These are phyloP conservation scores for Oreochromis niloticus DNA, from an alignment of 2,113 vertebrate genomes.

Conservation along the genomic window DNA sequence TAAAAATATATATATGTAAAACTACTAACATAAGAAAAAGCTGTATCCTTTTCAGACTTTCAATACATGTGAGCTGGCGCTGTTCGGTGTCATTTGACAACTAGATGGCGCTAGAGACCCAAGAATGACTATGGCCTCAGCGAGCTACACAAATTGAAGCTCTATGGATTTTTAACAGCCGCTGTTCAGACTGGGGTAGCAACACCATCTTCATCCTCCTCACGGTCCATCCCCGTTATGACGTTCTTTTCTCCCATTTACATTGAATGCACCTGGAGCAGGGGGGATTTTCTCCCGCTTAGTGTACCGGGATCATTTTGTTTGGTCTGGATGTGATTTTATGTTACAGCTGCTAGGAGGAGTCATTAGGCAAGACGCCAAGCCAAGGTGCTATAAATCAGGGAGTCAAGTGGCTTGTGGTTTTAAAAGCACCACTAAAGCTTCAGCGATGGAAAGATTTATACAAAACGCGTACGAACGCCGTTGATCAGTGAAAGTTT, in stretches of 20 bases:
- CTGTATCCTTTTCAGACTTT: not conserved
- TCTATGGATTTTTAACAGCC: not conserved
- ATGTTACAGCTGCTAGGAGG: not conserved
- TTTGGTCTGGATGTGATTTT: not conserved
- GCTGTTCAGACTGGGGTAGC: not conserved
- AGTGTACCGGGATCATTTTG: not conserved
- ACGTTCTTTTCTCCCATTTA: not conserved
- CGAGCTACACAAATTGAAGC: not conserved
- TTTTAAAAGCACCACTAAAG: not conserved
- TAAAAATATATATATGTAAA: not conserved
- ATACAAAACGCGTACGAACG: not conserved
- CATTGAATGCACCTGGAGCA: conserved; percentile 20
- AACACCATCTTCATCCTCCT: not conserved
- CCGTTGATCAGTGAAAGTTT: not conserved
- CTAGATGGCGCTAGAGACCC: conserved; percentile 15
- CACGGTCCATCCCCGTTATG: not conserved
- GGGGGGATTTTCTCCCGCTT: not conserved
- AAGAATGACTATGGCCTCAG: not conserved
- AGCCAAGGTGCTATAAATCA: conserved; percentile 1
- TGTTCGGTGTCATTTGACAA: not conserved
- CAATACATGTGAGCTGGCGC: not conserved
- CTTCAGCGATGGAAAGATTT: not conserved
- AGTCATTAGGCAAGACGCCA: conserved; percentile 6
- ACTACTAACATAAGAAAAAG: not conserved
- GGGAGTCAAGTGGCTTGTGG: not conserved